Conservation (phyloP, 2,888 invertebrate genomes). For the Conomelus anceps region DNA sequence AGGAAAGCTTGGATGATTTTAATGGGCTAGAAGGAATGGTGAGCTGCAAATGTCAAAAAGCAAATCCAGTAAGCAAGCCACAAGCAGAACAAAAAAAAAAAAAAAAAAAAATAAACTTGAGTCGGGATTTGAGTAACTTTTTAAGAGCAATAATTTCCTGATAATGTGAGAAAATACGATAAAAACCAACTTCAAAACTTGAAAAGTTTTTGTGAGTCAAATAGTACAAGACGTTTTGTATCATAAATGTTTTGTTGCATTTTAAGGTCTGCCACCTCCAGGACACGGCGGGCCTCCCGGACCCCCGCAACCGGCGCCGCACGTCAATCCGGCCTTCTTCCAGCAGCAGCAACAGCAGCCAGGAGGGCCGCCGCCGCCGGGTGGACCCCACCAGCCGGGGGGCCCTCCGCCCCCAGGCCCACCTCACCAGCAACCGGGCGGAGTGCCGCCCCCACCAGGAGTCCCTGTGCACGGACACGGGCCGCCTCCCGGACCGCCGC, state of each 20-base stretch:
- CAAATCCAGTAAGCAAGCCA: no score
- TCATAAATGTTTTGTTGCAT: constrained; percentile 22
- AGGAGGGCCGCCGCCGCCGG: constrained; percentile 58
- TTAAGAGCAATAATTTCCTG: no score
- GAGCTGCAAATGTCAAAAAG: no score
- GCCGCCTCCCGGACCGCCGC: constrained; percentile 33
- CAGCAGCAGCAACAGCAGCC: constrained; percentile 57
- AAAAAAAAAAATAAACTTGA: no score
- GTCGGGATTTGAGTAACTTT: no score
- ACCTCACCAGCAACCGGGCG: constrained; percentile 40
- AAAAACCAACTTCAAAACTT: no score
- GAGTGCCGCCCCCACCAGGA: constrained; percentile 32
- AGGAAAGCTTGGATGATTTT: no score
- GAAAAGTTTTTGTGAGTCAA: no score
- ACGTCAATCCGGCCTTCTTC: constrained; percentile 96
- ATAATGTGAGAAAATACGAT: no score
- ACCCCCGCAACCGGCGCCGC: constrained; percentile 72
- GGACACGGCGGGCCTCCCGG: constrained; percentile 45
- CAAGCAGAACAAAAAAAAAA: no score
- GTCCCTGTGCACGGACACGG: constrained; percentile 33
- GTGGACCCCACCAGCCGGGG: constrained; percentile 53
- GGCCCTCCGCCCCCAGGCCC: constrained; percentile 50
- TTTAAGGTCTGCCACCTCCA: constrained; percentile 43
- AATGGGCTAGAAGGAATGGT: no score
- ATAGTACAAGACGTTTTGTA: no score